Conservation (phyloP, 2,888 invertebrate genomes). For the Heteromurus nitidus region DNA sequence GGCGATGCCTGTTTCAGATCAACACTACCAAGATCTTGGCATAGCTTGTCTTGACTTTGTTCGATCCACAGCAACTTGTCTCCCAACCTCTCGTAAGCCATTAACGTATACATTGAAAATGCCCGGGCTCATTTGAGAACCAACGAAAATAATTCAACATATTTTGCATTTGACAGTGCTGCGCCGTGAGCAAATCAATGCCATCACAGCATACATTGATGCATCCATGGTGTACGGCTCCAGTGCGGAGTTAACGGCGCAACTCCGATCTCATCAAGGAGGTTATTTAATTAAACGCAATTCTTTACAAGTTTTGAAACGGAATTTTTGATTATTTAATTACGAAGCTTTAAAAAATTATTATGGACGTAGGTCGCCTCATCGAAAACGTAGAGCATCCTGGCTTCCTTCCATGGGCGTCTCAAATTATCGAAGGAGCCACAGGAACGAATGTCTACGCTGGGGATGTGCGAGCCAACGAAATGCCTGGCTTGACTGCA, state of each 20-base stretch:
- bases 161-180: no score
- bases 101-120: not conserved
- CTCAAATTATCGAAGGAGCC: conserved; percentile 18
- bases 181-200: conserved; percentile 69
- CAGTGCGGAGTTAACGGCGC: not conserved
- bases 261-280: no score
- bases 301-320: no score
- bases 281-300: no score
- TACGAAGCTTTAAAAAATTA: no score
- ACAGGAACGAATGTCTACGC: conserved; percentile 39
- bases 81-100: conserved; percentile 2
- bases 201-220: conserved; percentile 71
- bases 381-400: conserved; percentile 24
- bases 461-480: conserved; percentile 70
- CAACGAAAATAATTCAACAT: no score
- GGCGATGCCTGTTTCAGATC: conserved; percentile 59
- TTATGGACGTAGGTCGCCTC: conserved; percentile 28
- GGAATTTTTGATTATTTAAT: no score
- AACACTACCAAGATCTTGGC: conserved; percentile 62
- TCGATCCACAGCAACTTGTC: conserved; percentile 16
- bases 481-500: conserved; percentile 68
- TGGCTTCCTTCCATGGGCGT: conserved; percentile 37
- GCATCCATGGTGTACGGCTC: conserved; percentile 60
- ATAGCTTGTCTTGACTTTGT: conserved; percentile 63
- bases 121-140: no score